Evolutionary conservation across 2,888 invertebrate genomes (phyloP).

Genomic region (Holacanthella duospinosa): DNA sequence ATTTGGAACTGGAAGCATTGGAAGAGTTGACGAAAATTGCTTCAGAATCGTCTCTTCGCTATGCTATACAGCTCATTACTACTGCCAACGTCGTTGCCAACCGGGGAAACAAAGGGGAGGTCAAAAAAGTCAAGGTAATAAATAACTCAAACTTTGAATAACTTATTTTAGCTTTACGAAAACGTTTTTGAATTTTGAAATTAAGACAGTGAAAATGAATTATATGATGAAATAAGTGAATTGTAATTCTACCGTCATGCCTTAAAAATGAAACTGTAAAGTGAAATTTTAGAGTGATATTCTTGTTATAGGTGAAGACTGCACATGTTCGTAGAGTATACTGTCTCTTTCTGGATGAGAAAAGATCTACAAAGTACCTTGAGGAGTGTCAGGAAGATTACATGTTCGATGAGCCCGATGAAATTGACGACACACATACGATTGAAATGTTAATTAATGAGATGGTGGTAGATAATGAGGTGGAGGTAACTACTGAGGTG

Average conservation of each 20-base stretch:
- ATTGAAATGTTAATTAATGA: too few species aligned
- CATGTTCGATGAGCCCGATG: conserved; percentile 57
- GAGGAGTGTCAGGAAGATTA: conserved; percentile 93
- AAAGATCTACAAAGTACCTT: conserved; percentile 81
- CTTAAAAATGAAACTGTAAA: too few species aligned
- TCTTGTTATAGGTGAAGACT: conserved; percentile 52
- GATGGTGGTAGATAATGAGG: too few species aligned
- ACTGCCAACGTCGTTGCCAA: conserved; percentile 88
- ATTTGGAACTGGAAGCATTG: conserved; percentile 81
- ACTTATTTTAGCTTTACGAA: too few species aligned
- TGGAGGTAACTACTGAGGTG: neutral
- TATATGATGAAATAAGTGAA: too few species aligned
- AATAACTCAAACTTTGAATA: too few species aligned
- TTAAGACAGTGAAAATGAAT: too few species aligned
- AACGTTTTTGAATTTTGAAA: too few species aligned
- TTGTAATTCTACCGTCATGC: too few species aligned
- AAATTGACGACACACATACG: too few species aligned
- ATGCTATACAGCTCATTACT: conserved; percentile 95
- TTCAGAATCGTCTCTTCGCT: conserved; percentile 83
- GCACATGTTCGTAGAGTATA: conserved; percentile 94
- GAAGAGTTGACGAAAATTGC: conserved; percentile 85
- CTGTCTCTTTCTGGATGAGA: conserved; percentile 86
- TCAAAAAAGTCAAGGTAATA: too few species aligned
- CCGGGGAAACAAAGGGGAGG: conserved; percentile 75
- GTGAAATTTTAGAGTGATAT: too few species aligned